Evolutionary conservation across 2,113 vertebrate species (phyloP).

Genomic region (Nerophis lumbriciformis): DNA sequence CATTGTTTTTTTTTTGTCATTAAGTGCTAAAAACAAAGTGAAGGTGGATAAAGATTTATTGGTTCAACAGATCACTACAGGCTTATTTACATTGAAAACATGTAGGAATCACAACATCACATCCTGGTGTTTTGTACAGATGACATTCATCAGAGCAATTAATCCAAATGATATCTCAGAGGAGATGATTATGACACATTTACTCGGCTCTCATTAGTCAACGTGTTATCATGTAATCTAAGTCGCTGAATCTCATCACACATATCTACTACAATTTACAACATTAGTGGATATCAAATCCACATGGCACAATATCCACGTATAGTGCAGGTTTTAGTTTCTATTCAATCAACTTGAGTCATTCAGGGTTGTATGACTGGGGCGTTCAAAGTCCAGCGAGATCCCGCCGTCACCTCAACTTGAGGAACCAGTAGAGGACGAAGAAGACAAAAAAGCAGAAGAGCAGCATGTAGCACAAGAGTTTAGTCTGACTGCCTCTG

Average conservation of each 20-base stretch:
- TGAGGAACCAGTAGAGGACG: slow-evolving; percentile 94
- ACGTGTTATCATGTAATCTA: not conserved
- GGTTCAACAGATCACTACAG: slow-evolving; percentile 22
- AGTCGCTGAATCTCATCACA: not conserved
- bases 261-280: not conserved
- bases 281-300: not conserved
- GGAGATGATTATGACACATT: not conserved
- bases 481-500: slow-evolving; percentile 89
- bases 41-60: not conserved
- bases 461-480: slow-evolving; percentile 92
- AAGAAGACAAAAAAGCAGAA: slow-evolving; percentile 93
- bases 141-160: slow-evolving; percentile 2
- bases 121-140: not conserved
- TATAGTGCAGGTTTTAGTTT: not conserved
- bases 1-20: no score
- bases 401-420: slow-evolving; percentile 65
- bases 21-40: not conserved
- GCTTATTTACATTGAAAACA: slow-evolving; percentile 61
- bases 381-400: slow-evolving; percentile 9
- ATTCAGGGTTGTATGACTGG: not conserved
- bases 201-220: not conserved
- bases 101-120: slow-evolving; percentile 25
- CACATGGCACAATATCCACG: not conserved
- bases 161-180: not conserved
- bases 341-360: slow-evolving; percentile 17